Base-by-base conservation (phyloP, 2,797 vertebrate species). In the Champsocephalus gunnari region DNA sequence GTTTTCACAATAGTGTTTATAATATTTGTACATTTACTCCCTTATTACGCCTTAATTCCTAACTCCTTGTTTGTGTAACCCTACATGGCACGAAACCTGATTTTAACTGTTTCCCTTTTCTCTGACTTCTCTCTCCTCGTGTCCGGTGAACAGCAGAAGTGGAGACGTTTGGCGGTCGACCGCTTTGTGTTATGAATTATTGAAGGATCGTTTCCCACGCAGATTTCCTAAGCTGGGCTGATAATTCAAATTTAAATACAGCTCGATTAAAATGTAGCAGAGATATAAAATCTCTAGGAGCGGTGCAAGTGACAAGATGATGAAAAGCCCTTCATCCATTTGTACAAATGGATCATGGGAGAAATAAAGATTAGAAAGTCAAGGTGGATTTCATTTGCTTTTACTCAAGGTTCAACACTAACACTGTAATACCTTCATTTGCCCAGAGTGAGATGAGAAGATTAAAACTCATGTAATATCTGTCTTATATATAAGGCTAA, bases 151-250 rank as follows among this genome's bases (percentile, higher is more conserved):
- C 74, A 79, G 55, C 49, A 34, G 47, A 62, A 41, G 71, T 5
- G 56, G n/a, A 68, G 65, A 38, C 63, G 48, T 67, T 24, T 71
- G 59, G 48, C 14, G 0, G 45, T 47, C 55, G 60, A 13, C 59
- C 21, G 45, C 64, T 82, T 65, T 71, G 43, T 73, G 13, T 53
- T 24, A 45, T n/a, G 21, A 74, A 43, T 13, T 53, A 60, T 16
- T 66, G 47, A 66, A 66, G 24, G 3, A 82, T 50, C 11, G 4
- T 77, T 86, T 77, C 79, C 76, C 78, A 83, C 53, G 17, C 75
- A 86, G 75, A 83, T 86, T 81, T 48, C 60, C 59, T 73, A 73
- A 71, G 57, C 75, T 73, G 63, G 60, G 68, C 24, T 21, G 56
- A 66, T 28, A 79, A 71, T 45, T 75, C 32, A 80, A 63, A 45